These are phyloP conservation scores for Vireo griseus DNA, from an alignment of 2,797 vertebrate species.

Conservation along the genomic window DNA sequence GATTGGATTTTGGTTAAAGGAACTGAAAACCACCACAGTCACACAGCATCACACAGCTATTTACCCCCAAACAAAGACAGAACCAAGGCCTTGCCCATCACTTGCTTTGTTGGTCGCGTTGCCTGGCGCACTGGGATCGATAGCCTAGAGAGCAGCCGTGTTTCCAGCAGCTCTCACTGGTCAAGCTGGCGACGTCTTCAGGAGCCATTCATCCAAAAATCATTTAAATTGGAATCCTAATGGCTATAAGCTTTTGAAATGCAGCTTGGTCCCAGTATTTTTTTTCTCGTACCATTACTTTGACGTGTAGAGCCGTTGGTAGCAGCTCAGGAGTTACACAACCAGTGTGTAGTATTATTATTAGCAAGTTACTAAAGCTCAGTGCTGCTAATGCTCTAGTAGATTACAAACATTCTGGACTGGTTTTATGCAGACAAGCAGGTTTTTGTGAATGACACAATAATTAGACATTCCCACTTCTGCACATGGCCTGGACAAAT, in stretches of 20 bases:
- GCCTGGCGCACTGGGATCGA: slow-evolving; percentile 77
- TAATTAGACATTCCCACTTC: slow-evolving; percentile 73
- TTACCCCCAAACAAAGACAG: slow-evolving; percentile 91
- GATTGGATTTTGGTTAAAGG: slow-evolving; percentile 79
- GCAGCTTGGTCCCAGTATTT: slow-evolving; percentile 73
- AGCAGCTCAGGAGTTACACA: slow-evolving; percentile 70
- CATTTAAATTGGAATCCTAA: slow-evolving; percentile 82
- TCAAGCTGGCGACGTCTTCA: slow-evolving; percentile 82
- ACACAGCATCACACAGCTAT: slow-evolving; percentile 87
- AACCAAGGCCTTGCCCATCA: slow-evolving; percentile 82
- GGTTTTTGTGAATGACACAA: slow-evolving; percentile 65
- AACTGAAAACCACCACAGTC: slow-evolving; percentile 87
- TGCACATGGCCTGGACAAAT: slow-evolving; percentile 68
- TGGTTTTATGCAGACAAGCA: slow-evolving; percentile 72
- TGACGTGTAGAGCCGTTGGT: slow-evolving; percentile 51
- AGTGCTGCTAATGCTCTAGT: slow-evolving; percentile 76
- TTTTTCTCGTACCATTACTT: slow-evolving; percentile 69
- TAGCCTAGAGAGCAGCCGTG: slow-evolving; percentile 75
- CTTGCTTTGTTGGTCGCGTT: slow-evolving; percentile 78
- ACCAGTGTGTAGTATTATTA: slow-evolving; percentile 63
- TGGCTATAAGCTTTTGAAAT: slow-evolving; percentile 76
- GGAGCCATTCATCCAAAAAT: slow-evolving; percentile 80
- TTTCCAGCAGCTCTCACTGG: slow-evolving; percentile 79
- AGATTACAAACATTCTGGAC: slow-evolving; percentile 76
- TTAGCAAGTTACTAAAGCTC: slow-evolving; percentile 81